Conservation (phyloP, 2,113 vertebrate species). For the Donacobius atricapilla region DNA sequence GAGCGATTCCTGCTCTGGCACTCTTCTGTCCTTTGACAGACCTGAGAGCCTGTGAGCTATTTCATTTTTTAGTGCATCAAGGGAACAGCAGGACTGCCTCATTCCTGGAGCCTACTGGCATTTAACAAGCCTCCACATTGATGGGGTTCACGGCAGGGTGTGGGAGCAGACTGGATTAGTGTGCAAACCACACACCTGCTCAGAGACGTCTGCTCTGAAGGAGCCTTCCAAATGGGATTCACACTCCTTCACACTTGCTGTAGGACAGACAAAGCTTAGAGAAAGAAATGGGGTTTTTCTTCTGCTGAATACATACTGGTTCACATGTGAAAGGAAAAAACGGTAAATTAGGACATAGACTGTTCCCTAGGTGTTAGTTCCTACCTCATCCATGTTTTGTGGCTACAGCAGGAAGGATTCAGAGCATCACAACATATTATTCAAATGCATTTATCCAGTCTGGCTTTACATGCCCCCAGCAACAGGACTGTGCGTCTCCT, state of each 20-base stretch:
- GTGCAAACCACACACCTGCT: constrained; percentile 26
- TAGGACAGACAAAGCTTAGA: constrained; percentile 2
- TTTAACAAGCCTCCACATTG: constrained; percentile 39
- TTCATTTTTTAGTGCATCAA: constrained; percentile 39
- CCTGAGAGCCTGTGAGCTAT: background rate
- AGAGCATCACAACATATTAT: background rate
- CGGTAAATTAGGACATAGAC: background rate
- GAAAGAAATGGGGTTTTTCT: background rate
- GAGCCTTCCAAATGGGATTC: constrained; percentile 54
- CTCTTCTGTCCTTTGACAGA: background rate
- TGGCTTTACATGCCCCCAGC: background rate
- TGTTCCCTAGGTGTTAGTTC: background rate
- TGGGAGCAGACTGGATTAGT: constrained; percentile 34
- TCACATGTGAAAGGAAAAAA: background rate
- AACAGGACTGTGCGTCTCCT: background rate
- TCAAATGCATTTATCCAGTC: background rate
- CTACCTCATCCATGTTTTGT: background rate
- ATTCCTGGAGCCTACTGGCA: constrained; percentile 7
- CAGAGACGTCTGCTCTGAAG: background rate
- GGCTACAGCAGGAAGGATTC: background rate
- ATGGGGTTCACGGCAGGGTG: background rate
- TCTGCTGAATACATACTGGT: background rate
- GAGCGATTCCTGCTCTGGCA: accelerated
- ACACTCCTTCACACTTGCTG: constrained; percentile 39
- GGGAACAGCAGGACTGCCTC: constrained; percentile 38